Percentiles rank a stretch among this genome's conserved stretches.
phyloP scores from a whole-genome alignment of 2,888 invertebrate species.

The Crocallis elinguaria region DNA sequence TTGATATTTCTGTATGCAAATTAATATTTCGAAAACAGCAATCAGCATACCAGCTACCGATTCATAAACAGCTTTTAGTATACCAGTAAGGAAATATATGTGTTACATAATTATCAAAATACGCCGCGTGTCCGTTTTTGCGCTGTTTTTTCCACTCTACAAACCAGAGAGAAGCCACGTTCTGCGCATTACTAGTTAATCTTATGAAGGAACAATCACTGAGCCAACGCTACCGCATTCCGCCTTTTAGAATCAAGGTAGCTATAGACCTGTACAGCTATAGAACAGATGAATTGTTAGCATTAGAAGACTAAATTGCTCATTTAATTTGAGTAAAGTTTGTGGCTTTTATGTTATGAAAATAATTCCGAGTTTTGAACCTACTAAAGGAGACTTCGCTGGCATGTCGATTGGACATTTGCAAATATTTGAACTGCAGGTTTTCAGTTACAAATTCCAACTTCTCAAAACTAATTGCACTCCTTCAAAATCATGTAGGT shows the following conservation, averaged over 20 bases:
- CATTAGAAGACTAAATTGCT: no score
- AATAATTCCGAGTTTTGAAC: no score
- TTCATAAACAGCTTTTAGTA: background rate
- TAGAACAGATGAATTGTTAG: no score
- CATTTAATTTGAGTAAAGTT: no score
- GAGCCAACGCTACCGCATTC: constrained; percentile 17
- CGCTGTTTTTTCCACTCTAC: constrained; percentile 26
- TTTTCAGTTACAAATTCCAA: no score
- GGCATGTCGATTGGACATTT: no score
- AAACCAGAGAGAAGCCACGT: constrained; percentile 17
- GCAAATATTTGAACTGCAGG: no score
- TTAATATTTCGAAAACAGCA: background rate
- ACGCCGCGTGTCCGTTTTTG: constrained; percentile 18
- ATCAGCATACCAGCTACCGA: background rate
- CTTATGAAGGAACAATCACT: constrained; percentile 8
- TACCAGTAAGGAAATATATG: constrained; percentile 11
- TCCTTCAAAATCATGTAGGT: no score
- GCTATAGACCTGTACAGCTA: background rate
- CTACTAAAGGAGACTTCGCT: no score
- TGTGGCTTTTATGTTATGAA: no score
- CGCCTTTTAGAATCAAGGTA: constrained; percentile 14
- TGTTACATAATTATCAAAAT: background rate
- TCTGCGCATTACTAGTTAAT: constrained; percentile 26
- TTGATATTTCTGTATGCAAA: background rate
- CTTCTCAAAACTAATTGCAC: no score